Conservation (phyloP, 2,888 invertebrate species). For the Dioctria linearis region DNA sequence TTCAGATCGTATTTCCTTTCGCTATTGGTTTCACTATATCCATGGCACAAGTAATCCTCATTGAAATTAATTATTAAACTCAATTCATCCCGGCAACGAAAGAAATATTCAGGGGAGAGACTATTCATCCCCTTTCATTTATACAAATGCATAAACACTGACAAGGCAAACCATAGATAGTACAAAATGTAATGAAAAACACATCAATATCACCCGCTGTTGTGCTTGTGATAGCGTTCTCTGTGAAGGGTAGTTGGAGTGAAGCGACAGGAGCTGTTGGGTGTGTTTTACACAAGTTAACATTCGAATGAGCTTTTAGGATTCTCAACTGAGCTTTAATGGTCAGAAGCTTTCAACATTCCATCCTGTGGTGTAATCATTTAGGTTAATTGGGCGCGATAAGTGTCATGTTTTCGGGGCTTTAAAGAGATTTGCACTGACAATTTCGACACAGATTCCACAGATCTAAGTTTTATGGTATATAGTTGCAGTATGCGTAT, state of each 20-base stretch:
- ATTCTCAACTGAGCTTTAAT: conserved; percentile 34
- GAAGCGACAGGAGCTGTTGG: too few relatives aligned
- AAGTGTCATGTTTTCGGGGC: conserved; percentile 48
- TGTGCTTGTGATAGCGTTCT: too few relatives aligned
- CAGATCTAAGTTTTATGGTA: conserved; percentile 24
- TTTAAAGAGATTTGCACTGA: conserved; percentile 42
- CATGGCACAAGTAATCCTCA: conserved; percentile 48
- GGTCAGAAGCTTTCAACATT: conserved; percentile 47
- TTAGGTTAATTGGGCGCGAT: conserved; percentile 48
- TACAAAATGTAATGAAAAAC: conserved; percentile 30
- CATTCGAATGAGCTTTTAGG: conserved; percentile 21
- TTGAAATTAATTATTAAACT: conserved; percentile 53
- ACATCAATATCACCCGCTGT: neutral
- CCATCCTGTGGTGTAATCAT: conserved; percentile 40
- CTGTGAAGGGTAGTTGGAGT: too few relatives aligned
- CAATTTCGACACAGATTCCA: conserved; percentile 39
- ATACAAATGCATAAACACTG: conserved; percentile 19
- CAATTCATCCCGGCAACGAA: conserved; percentile 39
- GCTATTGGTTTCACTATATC: conserved; percentile 37
- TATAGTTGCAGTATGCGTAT: too few relatives aligned
- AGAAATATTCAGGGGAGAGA: conserved; percentile 11
- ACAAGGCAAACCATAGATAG: neutral
- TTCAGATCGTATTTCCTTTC: conserved; percentile 24
- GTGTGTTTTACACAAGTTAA: too few relatives aligned
- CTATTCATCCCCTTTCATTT: conserved; percentile 25